phyloP scores from a whole-genome alignment of 2,888 invertebrate species.

The Drosophila mimica region DNA sequence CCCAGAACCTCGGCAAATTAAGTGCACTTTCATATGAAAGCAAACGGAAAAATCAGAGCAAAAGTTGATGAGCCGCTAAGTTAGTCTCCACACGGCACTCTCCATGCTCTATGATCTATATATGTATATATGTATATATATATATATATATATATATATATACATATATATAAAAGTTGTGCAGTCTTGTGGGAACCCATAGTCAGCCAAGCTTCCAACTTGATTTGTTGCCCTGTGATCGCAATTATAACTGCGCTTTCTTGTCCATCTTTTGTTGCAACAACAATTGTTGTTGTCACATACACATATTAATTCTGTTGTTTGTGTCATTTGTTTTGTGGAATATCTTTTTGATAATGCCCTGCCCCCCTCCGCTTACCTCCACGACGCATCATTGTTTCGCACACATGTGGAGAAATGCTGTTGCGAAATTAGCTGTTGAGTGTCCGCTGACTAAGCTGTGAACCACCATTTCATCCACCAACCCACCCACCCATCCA shows the following conservation, averaged over 20 bases:
- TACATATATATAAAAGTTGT: not conserved
- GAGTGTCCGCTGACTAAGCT: conserved; percentile 40
- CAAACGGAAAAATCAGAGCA: conserved; percentile 46
- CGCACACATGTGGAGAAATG: conserved; percentile 23
- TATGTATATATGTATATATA: not conserved
- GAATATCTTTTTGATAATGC: conserved; percentile 15
- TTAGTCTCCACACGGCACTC: conserved; percentile 6
- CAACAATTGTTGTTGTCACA: conserved; percentile 8
- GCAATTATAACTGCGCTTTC: conserved; percentile 51
- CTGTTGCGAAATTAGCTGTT: conserved; percentile 22
- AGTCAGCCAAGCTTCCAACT: conserved; percentile 8
- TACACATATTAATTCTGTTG: not conserved
- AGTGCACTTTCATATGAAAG: conserved; percentile 57
- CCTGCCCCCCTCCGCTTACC: not conserved
- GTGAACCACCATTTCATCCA: not conserved
- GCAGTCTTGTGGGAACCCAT: conserved; percentile 20
- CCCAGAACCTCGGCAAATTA: conserved; percentile 36
- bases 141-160: not conserved
- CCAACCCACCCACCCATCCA: not conserved
- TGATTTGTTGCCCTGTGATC: conserved; percentile 36
- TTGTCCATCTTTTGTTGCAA: conserved; percentile 30
- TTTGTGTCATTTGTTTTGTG: conserved; percentile 23
- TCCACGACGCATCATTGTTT: conserved; percentile 40
- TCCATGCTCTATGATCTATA: not conserved
- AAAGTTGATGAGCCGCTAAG: conserved; percentile 53